phyloP scores from a whole-genome alignment of 2,888 invertebrate genomes.

The Ametastegia equiseti region DNA sequence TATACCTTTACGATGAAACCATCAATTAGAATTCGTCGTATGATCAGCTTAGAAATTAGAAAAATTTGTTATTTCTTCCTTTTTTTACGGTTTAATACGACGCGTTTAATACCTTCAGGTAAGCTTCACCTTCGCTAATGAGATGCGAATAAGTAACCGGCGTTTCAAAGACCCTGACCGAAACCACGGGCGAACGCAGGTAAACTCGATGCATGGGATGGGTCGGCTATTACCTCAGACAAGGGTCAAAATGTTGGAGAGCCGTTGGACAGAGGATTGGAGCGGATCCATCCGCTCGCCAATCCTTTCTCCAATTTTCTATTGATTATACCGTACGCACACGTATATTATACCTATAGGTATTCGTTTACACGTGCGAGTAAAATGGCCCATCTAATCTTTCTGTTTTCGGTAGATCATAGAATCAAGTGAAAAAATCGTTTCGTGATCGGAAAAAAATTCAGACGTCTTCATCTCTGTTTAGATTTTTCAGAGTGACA shows the following conservation, averaged over 20 bases:
- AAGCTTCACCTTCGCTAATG: constrained; percentile 24
- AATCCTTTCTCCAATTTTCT: constrained; percentile 45
- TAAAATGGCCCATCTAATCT: too few relatives aligned
- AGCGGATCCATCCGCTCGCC: constrained; percentile 17
- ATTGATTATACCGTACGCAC: neutral
- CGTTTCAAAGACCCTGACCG: constrained; percentile 5
- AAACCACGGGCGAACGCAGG: constrained; percentile 17
- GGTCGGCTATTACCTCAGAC: constrained; percentile 44
- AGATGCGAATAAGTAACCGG: constrained; percentile 45
- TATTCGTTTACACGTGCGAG: neutral
- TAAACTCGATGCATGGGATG: constrained; percentile 35
- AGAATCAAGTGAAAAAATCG: too few relatives aligned
- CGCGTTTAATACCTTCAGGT: neutral
- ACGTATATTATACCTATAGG: too few relatives aligned
- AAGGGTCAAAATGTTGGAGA: constrained; percentile 40
- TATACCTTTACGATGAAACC: neutral
- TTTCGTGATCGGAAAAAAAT: too few relatives aligned
- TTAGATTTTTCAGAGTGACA: too few relatives aligned
- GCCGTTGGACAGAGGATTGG: constrained; percentile 12
- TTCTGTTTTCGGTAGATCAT: too few relatives aligned
- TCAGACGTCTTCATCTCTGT: too few relatives aligned
- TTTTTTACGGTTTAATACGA: neutral
- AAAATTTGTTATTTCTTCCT: neutral
- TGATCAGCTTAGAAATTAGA: neutral
- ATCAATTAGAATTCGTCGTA: neutral